These are phyloP conservation scores for Rhaphigaster nebulosa DNA, from an alignment of 2,888 invertebrate species.

Conservation along the genomic window DNA sequence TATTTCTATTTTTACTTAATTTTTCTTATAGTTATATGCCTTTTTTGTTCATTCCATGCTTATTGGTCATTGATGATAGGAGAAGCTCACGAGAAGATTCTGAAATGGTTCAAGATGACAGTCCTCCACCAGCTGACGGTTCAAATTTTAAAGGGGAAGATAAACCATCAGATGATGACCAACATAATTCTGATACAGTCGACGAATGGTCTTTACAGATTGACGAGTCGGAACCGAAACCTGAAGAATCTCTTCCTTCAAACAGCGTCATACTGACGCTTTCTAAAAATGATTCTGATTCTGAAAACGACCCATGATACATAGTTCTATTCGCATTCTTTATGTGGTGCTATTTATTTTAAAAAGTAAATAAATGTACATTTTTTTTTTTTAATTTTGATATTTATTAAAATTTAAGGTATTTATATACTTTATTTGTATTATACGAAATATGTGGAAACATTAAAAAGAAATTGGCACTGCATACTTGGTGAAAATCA, in stretches of 20 bases:
- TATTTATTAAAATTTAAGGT: constrained; percentile 43
- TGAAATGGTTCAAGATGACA: constrained; percentile 44
- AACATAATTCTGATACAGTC: constrained; percentile 35
- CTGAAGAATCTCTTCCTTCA: constrained; percentile 39
- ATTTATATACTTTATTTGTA: background rate
- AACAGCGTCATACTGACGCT: background rate
- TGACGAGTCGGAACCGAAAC: constrained; percentile 20
- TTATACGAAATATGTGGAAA: background rate
- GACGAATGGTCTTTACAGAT: constrained; percentile 23
- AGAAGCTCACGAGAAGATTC: constrained; percentile 28
- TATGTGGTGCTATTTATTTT: constrained; percentile 44
- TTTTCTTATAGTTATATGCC: too few species aligned
- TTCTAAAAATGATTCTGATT: constrained; percentile 30
- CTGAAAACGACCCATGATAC: constrained; percentile 13
- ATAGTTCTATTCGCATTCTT: background rate
- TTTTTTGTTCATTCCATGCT: background rate
- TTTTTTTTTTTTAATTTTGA: constrained; percentile 37
- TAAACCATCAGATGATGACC: constrained; percentile 12
- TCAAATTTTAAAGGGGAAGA: background rate
- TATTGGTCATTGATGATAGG: background rate
- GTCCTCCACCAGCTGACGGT: background rate
- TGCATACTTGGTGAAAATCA: background rate
- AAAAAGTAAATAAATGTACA: constrained; percentile 47
- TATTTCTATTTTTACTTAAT: too few species aligned
- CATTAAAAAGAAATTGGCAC: background rate